Conservation (phyloP, 1,140 invertebrate species). For the Trichogramma pretiosum region DNA sequence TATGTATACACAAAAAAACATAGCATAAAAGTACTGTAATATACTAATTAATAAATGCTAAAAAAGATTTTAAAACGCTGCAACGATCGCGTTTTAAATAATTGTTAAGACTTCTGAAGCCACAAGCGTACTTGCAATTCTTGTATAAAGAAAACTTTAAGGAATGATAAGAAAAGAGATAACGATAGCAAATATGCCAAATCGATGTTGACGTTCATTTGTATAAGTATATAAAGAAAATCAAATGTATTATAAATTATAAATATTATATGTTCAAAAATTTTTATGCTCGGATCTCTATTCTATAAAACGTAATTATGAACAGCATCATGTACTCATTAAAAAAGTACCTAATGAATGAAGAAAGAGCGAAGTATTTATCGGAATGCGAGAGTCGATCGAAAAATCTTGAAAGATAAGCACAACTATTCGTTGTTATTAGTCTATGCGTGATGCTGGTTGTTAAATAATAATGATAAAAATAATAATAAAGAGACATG, state of each 20-base stretch:
- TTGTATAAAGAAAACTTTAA: neutral
- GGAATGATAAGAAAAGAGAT: neutral
- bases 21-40: neutral
- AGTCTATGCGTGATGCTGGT: slow-evolving; percentile 7
- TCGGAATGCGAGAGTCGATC: neutral
- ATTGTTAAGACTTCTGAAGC: slow-evolving; percentile 3
- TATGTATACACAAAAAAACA: no score
- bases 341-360: neutral
- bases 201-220: slow-evolving; percentile 9
- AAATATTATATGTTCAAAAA: neutral
- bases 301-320: slow-evolving; percentile 9
- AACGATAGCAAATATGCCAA: neutral
- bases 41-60: slow-evolving; percentile 7
- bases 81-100: slow-evolving; percentile 1
- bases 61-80: neutral
- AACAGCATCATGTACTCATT: neutral
- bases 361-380: neutral
- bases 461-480: slow-evolving; percentile 12
- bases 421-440: slow-evolving; percentile 14
- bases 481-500: no score
- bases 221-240: no score
- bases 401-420: neutral
- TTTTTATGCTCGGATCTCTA: slow-evolving; percentile 8
- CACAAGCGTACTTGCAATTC: neutral
- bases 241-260: no score